Percentiles rank a stretch among this genome's conserved stretches.
Evolutionary conservation across 2,888 invertebrate genomes (phyloP).

Genomic region (Plebejus anna): DNA sequence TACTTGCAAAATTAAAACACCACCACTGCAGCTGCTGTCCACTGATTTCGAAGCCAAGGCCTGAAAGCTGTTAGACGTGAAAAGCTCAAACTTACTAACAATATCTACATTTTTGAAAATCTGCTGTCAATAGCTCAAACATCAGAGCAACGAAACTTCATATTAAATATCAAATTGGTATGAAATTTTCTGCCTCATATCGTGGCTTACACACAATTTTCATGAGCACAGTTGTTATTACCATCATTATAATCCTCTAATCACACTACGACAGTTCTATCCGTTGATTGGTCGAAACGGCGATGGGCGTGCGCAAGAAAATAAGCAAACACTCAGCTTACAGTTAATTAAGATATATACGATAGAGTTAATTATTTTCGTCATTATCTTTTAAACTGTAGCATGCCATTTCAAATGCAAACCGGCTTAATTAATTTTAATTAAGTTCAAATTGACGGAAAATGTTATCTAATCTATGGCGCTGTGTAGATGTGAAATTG

Average conservation of each 20-base stretch:
- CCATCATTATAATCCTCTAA: background rate
- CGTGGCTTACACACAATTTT: too few species aligned
- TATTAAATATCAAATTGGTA: too few species aligned
- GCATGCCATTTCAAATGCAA: conserved; percentile 17
- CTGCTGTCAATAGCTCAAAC: too few species aligned
- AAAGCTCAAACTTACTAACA: too few species aligned
- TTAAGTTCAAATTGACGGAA: conserved; percentile 8
- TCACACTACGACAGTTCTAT: background rate
- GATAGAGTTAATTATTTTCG: conserved; percentile 35
- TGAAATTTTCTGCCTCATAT: too few species aligned
- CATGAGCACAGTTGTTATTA: too few species aligned
- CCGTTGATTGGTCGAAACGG: conserved; percentile 51
- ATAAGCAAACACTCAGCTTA: conserved; percentile 46
- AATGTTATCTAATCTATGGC: conserved; percentile 16
- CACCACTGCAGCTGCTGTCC: too few species aligned
- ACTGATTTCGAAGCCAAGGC: too few species aligned
- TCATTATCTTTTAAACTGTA: conserved; percentile 29
- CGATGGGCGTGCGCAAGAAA: conserved; percentile 51
- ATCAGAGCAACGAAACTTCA: too few species aligned
- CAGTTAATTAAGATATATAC: conserved; percentile 44
- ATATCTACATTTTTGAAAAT: too few species aligned
- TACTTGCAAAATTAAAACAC: background rate
- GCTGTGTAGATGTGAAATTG: background rate
- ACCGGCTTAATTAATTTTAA: conserved; percentile 12
- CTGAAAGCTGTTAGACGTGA: too few species aligned